Conservation (phyloP, 1,140 invertebrate species). For the Megalopta genalis region DNA sequence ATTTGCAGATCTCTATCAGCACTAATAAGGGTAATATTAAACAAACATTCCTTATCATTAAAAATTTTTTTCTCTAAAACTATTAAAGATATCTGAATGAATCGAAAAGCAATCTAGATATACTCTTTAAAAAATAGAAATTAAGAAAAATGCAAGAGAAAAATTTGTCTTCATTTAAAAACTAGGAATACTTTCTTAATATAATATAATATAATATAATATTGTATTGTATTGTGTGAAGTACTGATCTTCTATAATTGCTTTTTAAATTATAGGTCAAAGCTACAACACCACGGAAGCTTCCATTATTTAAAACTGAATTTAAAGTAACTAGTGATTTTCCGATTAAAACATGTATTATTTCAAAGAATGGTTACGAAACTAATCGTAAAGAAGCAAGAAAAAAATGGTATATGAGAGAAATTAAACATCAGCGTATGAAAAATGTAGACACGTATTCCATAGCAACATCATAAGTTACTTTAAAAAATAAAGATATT, state of each 20-base stretch:
- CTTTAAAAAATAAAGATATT: too few species aligned
- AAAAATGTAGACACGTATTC: conserved; percentile 56
- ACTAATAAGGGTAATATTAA: too few species aligned
- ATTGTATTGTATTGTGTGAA: too few species aligned
- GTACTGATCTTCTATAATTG: neutral
- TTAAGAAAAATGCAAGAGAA: too few species aligned
- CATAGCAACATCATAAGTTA: conserved; percentile 28
- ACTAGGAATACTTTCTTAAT: neutral
- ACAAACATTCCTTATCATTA: too few species aligned
- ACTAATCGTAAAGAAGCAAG: conserved; percentile 52
- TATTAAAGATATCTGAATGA: too few species aligned
- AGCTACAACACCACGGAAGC: conserved; percentile 24
- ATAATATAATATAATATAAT: too few species aligned
- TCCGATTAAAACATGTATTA: conserved; percentile 26
- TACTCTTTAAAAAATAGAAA: too few species aligned
- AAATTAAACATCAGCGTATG: conserved; percentile 50
- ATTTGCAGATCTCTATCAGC: too few species aligned
- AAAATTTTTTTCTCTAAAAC: too few species aligned
- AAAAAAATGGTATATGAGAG: conserved; percentile 70
- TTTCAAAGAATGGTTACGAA: conserved; percentile 38
- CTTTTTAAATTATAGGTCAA: conserved; percentile 32
- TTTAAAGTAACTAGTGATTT: conserved; percentile 48
- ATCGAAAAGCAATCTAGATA: too few species aligned
- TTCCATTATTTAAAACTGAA: conserved; percentile 61
- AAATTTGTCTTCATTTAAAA: too few species aligned